Percentiles rank a stretch among this genome's conserved stretches.
These are phyloP conservation scores for Leucoraja erinaceus DNA, from an alignment of 2,113 vertebrate genomes.

Conservation along the genomic window DNA sequence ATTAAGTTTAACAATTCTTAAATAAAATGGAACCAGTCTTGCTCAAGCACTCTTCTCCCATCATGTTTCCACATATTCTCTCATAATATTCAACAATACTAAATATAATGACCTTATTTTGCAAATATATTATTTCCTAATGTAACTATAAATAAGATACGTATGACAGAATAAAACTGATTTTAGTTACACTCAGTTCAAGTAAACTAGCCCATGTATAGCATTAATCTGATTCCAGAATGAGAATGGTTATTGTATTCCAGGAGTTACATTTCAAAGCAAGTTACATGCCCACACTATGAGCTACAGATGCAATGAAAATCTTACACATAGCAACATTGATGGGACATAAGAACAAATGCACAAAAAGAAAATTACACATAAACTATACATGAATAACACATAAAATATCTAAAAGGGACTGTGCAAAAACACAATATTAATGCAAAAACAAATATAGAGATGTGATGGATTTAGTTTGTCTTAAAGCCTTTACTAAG, in stretches of 20 bases:
- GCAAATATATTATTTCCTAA: neutral
- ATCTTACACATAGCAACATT: no score
- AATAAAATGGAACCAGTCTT: neutral
- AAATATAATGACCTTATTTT: neutral
- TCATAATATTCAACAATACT: neutral
- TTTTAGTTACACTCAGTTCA: neutral
- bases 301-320: no score
- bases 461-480: neutral
- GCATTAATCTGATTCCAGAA: neutral
- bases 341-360: no score
- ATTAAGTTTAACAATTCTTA: neutral
- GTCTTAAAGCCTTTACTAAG: neutral
- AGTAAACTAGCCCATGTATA: neutral
- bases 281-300: neutral
- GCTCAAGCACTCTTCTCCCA: neutral
- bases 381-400: no score
- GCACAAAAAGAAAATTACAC: no score
- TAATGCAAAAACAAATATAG: neutral
- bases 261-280: neutral
- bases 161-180: neutral
- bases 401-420: no score
- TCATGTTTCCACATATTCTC: neutral
- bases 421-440: no score
- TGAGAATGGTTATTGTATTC: neutral
- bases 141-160: neutral